A percentile compares a stretch with the other conserved stretches of the same genome.
These are phyloP conservation scores for Akabosia matsudoensis DNA, from an alignment of 1,140 invertebrate species.

Conservation along the genomic window DNA sequence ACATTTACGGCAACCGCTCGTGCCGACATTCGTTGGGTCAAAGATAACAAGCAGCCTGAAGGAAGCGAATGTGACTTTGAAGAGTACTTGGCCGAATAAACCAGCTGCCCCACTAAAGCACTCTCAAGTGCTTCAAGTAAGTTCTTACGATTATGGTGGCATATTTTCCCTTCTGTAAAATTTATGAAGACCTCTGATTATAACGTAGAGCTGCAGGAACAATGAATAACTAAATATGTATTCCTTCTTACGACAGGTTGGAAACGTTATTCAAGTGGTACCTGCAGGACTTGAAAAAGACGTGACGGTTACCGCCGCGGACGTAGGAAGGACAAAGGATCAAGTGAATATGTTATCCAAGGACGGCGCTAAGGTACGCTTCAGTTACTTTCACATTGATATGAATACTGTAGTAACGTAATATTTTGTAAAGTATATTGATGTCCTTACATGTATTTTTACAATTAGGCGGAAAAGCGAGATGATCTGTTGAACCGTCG, in stretches of 20 bases:
- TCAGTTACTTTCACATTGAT: not conserved
- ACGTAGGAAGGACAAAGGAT: not conserved
- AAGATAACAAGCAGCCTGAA: too few relatives aligned
- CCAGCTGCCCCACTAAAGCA: not conserved
- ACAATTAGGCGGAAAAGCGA: not conserved
- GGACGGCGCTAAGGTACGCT: conserved; percentile 25
- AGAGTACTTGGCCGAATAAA: not conserved
- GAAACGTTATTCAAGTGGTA: conserved; percentile 60
- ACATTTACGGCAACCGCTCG: not conserved
- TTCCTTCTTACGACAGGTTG: conserved; percentile 57
- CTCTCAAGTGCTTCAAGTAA: conserved; percentile 47
- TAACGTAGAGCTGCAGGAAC: too few relatives aligned
- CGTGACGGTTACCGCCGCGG: not conserved
- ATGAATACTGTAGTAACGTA: not conserved
- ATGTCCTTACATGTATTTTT: not conserved
- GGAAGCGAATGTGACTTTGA: not conserved
- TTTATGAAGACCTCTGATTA: too few relatives aligned
- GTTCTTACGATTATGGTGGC: not conserved
- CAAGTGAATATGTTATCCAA: too few relatives aligned
- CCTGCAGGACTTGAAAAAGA: conserved; percentile 51
- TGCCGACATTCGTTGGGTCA: too few relatives aligned
- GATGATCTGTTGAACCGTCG: not conserved
- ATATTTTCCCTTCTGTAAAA: too few relatives aligned
- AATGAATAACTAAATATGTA: too few relatives aligned
- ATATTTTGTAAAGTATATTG: too few relatives aligned